A percentile compares a stretch with the other conserved stretches of the same genome.
Evolutionary conservation across 2,888 invertebrate species (phyloP).

Genomic region (Aradus depressus): DNA sequence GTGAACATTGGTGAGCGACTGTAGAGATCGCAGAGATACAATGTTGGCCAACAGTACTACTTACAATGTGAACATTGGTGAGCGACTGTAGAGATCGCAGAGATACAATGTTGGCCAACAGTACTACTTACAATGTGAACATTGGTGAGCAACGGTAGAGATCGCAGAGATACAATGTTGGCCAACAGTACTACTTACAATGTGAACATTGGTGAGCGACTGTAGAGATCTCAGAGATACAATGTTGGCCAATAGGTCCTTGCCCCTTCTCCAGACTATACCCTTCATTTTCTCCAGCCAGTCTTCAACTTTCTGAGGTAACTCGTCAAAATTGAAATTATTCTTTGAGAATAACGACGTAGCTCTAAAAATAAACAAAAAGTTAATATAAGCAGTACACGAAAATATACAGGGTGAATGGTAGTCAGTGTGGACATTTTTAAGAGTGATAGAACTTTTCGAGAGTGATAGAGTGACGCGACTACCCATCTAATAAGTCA

Average conservation of each 20-base stretch:
- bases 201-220: slow-evolving; percentile 11
- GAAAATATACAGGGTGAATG: too few species aligned
- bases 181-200: slow-evolving; percentile 9
- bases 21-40: too few species aligned
- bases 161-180: slow-evolving; percentile 13
- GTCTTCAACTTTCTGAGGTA: slow-evolving; percentile 17
- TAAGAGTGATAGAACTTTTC: too few species aligned
- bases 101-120: slow-evolving; percentile 20
- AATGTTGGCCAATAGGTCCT: slow-evolving; percentile 21
- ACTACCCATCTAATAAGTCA: too few species aligned
- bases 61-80: slow-evolving; percentile 14
- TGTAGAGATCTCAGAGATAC: slow-evolving; percentile 4
- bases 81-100: slow-evolving; percentile 6
- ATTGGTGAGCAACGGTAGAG: slow-evolving; percentile 8
- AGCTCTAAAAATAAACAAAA: slow-evolving; percentile 7
- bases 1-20: too few species aligned
- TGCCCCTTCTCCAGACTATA: slow-evolving; percentile 22
- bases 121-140: slow-evolving; percentile 12
- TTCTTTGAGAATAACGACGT: background rate
- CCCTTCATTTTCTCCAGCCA: slow-evolving; percentile 23
- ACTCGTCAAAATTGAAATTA: background rate
- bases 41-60: too few species aligned
- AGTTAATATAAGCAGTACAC: too few species aligned
- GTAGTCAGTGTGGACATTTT: too few species aligned
- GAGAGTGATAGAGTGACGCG: too few species aligned